phyloP scores from a whole-genome alignment of 2,888 invertebrate genomes.

The Ashinkailepas kermadecensis region DNA sequence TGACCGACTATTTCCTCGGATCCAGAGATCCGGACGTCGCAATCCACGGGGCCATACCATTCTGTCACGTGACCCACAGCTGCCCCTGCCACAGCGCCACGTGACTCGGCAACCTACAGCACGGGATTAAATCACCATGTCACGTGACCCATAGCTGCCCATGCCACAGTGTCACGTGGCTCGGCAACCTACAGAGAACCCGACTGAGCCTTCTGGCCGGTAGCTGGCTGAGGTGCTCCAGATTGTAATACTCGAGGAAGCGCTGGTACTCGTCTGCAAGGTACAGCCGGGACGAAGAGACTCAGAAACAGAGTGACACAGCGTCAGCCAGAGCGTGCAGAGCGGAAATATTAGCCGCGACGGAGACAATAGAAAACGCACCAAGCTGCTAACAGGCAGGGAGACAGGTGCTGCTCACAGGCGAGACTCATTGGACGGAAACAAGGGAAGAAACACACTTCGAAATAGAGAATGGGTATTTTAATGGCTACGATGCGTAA shows the following conservation, averaged over 20 bases:
- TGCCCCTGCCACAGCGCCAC: too few species aligned
- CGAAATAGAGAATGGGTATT: too few species aligned
- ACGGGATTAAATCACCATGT: too few species aligned
- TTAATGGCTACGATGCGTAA: too few species aligned
- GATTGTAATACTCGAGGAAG: neutral
- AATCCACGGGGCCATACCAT: too few species aligned
- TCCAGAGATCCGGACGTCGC: too few species aligned
- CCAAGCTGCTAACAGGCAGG: neutral
- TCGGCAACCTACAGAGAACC: neutral
- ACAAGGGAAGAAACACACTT: too few species aligned
- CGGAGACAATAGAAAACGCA: neutral
- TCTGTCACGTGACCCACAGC: too few species aligned
- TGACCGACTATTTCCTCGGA: too few species aligned
- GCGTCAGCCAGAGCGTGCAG: neutral
- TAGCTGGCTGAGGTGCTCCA: neutral
- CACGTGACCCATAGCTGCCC: neutral
- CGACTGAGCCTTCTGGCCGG: neutral
- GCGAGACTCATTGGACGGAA: too few species aligned
- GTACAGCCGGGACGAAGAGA: neutral
- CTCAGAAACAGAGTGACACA: neutral
- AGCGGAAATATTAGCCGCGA: neutral
- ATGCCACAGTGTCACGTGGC: neutral
- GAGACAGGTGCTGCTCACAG: too few species aligned
- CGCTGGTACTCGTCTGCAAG: neutral
- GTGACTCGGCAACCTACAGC: too few species aligned